These are phyloP conservation scores for Macrotis lagotis DNA, from an alignment of 2,113 vertebrate genomes.

Conservation along the genomic window DNA sequence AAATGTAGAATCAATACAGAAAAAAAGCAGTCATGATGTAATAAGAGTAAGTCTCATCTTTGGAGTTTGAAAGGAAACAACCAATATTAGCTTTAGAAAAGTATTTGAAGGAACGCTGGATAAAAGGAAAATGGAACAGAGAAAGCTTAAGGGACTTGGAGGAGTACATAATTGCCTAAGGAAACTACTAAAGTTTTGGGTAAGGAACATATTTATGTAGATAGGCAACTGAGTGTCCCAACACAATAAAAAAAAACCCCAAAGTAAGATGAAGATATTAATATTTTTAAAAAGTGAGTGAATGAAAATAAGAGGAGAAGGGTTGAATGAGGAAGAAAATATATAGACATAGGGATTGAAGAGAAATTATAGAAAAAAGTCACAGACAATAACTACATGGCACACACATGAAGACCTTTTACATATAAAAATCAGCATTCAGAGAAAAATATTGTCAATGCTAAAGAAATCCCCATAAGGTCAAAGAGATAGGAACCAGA, in stretches of 20 bases:
- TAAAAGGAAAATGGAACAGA: neutral
- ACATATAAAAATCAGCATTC: neutral
- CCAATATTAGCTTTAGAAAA: neutral
- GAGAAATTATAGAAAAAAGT: neutral
- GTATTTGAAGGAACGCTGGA: neutral
- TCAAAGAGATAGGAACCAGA: neutral
- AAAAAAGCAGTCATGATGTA: neutral
- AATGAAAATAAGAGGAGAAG: neutral
- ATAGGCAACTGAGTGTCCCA: neutral
- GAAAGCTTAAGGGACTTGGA: neutral
- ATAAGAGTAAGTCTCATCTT: neutral
- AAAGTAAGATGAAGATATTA: neutral
- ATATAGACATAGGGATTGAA: neutral
- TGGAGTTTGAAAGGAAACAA: neutral
- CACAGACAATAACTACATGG: neutral
- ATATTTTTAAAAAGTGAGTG: neutral
- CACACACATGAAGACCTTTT: neutral
- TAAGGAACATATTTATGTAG: neutral
- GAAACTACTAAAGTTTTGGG: neutral
- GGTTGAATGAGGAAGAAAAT: neutral
- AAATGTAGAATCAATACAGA: neutral
- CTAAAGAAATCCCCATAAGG: neutral
- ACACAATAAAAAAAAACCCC: neutral
- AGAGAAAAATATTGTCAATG: neutral
- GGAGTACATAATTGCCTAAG: neutral